A percentile compares a stretch with the other conserved stretches of the same genome.
Conservation (phyloP, 2,113 vertebrate genomes). For the Sminthopsis crassicaudata region DNA sequence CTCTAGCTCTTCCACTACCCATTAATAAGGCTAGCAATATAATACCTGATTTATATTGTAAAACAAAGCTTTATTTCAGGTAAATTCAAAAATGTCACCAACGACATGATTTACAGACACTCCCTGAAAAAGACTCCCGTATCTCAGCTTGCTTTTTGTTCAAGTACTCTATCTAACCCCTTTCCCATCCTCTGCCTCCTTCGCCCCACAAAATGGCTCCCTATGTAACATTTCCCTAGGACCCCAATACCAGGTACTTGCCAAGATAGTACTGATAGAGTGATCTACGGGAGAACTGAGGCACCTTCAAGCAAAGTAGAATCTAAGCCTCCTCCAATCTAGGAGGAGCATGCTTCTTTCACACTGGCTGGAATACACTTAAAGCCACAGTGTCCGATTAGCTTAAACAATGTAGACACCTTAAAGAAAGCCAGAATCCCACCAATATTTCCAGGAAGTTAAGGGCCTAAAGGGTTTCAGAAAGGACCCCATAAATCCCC, state of each 20-base stretch:
- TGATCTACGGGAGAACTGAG: not conserved
- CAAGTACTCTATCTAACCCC: conserved; percentile 45
- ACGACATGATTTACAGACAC: not conserved
- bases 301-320: conserved; percentile 14
- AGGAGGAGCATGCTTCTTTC: not conserved
- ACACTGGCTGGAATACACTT: conserved; percentile 2
- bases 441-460: conserved; percentile 39
- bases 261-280: not conserved
- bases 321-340: not conserved
- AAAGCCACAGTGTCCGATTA: conserved; percentile 10
- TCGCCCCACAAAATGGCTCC: conserved; percentile 74
- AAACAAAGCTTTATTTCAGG: conserved; percentile 13
- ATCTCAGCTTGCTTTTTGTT: conserved; percentile 64
- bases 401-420: conserved; percentile 36
- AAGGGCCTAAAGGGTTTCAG: not conserved
- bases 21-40: not conserved
- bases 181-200: not conserved
- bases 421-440: not conserved
- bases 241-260: conserved; percentile 53
- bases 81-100: not conserved
- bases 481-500: not conserved
- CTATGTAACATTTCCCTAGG: conserved; percentile 70
- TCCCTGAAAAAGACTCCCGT: conserved; percentile 56
- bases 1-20: not conserved
- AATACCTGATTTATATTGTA: not conserved